phyloP scores from a whole-genome alignment of 2,113 vertebrate species.

The Tyto alba region DNA sequence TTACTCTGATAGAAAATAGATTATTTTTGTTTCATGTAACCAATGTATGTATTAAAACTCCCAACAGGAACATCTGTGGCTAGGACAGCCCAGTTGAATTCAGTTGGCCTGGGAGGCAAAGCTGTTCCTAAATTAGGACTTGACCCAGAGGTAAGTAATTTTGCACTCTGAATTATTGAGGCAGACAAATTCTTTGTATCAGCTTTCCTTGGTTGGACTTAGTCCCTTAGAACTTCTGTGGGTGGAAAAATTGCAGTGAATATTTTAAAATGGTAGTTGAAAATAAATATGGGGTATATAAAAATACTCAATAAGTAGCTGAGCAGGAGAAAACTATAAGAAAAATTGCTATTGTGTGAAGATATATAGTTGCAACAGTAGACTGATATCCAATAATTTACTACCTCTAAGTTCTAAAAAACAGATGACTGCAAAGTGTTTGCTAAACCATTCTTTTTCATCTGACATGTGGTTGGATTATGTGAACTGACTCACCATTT shows the following conservation, averaged over 20 bases:
- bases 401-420: conserved; percentile 52
- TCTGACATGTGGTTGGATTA: conserved; percentile 60
- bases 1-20: not conserved
- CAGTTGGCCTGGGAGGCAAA: not conserved
- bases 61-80: not conserved
- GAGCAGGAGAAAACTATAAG: conserved; percentile 9
- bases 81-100: not conserved
- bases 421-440: conserved; percentile 30
- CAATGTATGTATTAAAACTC: not conserved
- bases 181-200: not conserved
- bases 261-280: conserved; percentile 62
- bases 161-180: not conserved
- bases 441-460: conserved; percentile 51
- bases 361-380: conserved; percentile 31
- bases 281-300: conserved; percentile 61
- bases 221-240: conserved; percentile 46
- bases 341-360: conserved; percentile 37
- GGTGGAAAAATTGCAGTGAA: conserved; percentile 36
- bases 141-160: not conserved
- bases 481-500: conserved; percentile 58
- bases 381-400: conserved; percentile 53
- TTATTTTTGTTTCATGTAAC: not conserved
- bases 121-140: conserved; percentile 20
- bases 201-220: conserved; percentile 29
- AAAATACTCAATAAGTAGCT: conserved; percentile 59